Evolutionary conservation across 2,888 invertebrate genomes (phyloP).

Genomic region (Tridacna crocea): DNA sequence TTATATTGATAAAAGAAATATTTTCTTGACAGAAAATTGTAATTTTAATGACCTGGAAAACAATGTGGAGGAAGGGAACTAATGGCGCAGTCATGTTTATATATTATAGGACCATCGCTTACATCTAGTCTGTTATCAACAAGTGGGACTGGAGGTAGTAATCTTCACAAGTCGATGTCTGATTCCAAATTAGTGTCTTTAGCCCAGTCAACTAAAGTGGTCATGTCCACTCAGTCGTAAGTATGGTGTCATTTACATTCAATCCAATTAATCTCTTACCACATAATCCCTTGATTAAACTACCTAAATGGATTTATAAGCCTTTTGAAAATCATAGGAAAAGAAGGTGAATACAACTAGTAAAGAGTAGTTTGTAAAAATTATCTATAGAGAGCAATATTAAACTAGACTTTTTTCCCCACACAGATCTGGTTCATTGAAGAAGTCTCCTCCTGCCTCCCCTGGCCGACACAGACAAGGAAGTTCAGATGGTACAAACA

Average conservation of each 20-base stretch:
- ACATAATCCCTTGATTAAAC: not conserved
- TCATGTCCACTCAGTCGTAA: constrained; percentile 49
- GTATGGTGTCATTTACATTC: constrained; percentile 21
- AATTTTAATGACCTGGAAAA: too few species aligned
- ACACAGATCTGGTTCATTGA: constrained; percentile 22
- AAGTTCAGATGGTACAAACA: constrained; percentile 69
- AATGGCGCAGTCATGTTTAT: too few species aligned
- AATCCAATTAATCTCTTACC: not conserved
- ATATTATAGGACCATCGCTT: not conserved
- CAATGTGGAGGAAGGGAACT: too few species aligned
- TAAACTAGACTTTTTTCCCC: too few species aligned
- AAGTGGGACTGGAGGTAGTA: not conserved
- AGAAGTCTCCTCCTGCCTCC: constrained; percentile 69
- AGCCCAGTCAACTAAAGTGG: constrained; percentile 60
- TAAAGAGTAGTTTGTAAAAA: too few species aligned
- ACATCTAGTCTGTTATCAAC: constrained; percentile 5
- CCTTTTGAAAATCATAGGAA: too few species aligned
- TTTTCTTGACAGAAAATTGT: too few species aligned
- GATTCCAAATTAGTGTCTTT: constrained; percentile 40
- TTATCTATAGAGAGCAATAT: too few species aligned
- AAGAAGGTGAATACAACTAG: too few species aligned
- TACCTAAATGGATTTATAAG: too few species aligned
- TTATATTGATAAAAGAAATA: too few species aligned
- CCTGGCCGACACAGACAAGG: constrained; percentile 65
- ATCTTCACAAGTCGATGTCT: constrained; percentile 58